Conservation (phyloP, 2,797 vertebrate species). For the Scolopax rusticola region DNA sequence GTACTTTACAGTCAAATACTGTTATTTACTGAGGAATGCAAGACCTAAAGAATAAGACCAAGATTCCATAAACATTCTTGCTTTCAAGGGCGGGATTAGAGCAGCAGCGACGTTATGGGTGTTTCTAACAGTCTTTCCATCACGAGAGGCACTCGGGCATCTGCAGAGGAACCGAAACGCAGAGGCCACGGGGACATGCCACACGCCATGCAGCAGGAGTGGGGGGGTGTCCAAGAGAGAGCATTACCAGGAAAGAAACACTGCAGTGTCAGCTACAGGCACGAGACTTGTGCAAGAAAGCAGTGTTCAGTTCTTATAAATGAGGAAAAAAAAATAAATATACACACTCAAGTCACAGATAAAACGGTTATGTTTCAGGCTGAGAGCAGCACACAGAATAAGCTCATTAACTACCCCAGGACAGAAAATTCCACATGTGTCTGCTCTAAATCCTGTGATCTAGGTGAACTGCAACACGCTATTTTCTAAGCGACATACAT, state of each 20-base stretch:
- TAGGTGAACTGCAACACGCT: background rate
- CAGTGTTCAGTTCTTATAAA: background rate
- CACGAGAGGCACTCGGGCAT: fast-evolving
- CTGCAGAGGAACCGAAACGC: background rate
- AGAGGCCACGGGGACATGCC: background rate
- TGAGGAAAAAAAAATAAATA: too few relatives aligned
- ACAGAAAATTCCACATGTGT: background rate
- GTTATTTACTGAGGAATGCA: constrained; percentile 63
- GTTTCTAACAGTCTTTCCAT: background rate
- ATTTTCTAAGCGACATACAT: background rate
- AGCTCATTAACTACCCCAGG: background rate
- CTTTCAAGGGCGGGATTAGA: constrained; percentile 40
- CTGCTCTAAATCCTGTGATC: background rate
- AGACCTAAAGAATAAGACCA: constrained; percentile 33
- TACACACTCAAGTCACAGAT: background rate
- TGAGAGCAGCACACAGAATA: background rate
- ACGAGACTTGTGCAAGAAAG: background rate
- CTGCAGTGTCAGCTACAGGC: background rate
- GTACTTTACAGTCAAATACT: constrained; percentile 45
- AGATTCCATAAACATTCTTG: constrained; percentile 45
- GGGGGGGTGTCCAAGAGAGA: background rate
- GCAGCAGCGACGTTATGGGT: background rate
- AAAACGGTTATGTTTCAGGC: background rate
- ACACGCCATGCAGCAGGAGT: background rate
- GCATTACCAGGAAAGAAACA: background rate